These are phyloP conservation scores for Rhodeus uyekii DNA, from an alignment of 2,797 vertebrate species.

Conservation along the genomic window DNA sequence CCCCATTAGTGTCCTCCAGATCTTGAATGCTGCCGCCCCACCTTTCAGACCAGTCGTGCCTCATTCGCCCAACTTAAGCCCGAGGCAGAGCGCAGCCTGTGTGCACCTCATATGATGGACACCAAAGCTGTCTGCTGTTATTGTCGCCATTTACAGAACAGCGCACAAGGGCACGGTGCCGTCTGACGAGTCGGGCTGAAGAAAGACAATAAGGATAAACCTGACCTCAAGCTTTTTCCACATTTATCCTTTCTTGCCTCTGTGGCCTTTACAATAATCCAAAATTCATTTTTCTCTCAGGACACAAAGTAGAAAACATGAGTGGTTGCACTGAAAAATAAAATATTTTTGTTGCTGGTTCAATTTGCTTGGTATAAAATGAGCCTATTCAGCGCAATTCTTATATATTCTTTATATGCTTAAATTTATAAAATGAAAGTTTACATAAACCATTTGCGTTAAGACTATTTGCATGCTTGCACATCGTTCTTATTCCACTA, in stretches of 20 bases:
- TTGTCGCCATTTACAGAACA: conserved; percentile 24
- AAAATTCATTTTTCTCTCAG: background rate
- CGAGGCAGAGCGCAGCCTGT: background rate
- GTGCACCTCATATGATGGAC: conserved; percentile 23
- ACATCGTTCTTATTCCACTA: no score
- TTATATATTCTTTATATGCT: no score
- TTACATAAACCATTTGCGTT: background rate
- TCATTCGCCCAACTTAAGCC: conserved; percentile 3
- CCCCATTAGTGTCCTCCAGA: conserved; percentile 46
- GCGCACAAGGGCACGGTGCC: conserved; percentile 13
- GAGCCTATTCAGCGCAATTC: no score
- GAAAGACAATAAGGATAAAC: conserved; percentile 19
- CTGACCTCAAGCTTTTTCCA: conserved; percentile 28
- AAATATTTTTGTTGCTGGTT: background rate
- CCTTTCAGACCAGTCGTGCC: conserved; percentile 16
- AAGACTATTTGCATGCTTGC: background rate
- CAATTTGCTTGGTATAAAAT: background rate
- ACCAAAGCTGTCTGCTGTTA: conserved; percentile 27
- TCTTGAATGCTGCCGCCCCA: conserved; percentile 21
- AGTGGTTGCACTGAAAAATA: no score
- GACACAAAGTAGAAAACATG: background rate
- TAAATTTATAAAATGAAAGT: background rate
- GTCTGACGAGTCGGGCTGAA: background rate
- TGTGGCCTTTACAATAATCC: conserved; percentile 24
- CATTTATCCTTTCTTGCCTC: conserved; percentile 10